phyloP scores from a whole-genome alignment of 2,888 invertebrate genomes.

The Bombylius major region DNA sequence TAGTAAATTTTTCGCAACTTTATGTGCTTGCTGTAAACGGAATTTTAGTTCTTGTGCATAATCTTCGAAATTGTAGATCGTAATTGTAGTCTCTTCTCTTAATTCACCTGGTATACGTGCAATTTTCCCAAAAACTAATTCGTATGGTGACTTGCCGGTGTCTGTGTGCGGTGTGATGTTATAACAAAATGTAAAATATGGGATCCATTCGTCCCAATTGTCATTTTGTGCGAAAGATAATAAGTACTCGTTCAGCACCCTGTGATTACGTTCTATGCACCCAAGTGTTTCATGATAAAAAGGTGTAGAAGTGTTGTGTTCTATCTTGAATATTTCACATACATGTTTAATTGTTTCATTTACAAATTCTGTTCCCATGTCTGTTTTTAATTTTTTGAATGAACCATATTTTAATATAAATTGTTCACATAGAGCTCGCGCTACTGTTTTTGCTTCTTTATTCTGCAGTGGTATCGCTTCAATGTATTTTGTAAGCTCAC shows the following conservation, averaged over 20 bases:
- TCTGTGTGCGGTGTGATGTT: conserved; percentile 7
- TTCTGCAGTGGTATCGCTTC: conserved; percentile 13
- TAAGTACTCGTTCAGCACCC: conserved; percentile 15
- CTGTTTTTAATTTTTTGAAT: conserved; percentile 12
- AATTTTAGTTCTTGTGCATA: background rate
- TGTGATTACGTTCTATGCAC: conserved; percentile 15
- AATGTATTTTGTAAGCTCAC: conserved; percentile 8
- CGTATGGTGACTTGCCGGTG: background rate
- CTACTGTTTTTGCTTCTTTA: conserved; percentile 17
- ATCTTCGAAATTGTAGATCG: background rate
- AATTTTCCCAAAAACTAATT: background rate
- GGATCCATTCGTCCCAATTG: conserved; percentile 13
- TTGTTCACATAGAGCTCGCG: conserved; percentile 16
- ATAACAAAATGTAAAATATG: conserved; percentile 8
- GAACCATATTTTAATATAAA: conserved; percentile 15
- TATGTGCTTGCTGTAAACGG: background rate
- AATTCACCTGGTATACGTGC: background rate
- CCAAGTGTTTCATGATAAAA: conserved; percentile 15
- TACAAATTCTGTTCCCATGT: conserved; percentile 13
- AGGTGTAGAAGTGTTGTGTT: conserved; percentile 10
- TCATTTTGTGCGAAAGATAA: conserved; percentile 8
- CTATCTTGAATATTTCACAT: conserved; percentile 6
- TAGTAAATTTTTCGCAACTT: background rate
- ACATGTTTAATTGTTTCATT: conserved; percentile 9
- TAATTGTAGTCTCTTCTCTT: background rate